These are phyloP conservation scores for Machimus atricapillus DNA, from an alignment of 2,888 invertebrate species.

Conservation along the genomic window DNA sequence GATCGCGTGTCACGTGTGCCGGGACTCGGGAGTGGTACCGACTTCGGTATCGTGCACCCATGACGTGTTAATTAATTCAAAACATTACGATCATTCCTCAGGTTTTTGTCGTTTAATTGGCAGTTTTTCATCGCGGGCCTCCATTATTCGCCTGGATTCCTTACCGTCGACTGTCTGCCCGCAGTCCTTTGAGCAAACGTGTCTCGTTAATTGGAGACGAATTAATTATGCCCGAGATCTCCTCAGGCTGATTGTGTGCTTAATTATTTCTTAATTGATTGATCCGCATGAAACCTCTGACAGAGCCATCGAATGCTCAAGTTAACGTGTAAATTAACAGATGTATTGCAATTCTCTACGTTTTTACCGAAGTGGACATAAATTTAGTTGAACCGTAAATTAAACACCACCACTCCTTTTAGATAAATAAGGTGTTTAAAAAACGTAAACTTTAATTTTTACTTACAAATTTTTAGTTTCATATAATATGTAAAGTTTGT, in stretches of 20 bases:
- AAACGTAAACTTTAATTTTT: too few relatives aligned
- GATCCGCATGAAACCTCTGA: not conserved
- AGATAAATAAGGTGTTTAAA: too few relatives aligned
- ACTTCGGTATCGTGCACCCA: not conserved
- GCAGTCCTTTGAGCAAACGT: not conserved
- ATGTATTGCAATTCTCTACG: not conserved
- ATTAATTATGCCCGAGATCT: conserved; percentile 27
- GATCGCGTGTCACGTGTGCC: not conserved
- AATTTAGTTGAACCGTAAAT: not conserved
- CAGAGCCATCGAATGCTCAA: not conserved
- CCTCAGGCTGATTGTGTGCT: not conserved
- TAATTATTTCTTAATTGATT: conserved; percentile 30
- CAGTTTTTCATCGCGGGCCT: conserved; percentile 29
- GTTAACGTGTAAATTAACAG: not conserved
- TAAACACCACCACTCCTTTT: not conserved
- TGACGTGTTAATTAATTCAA: conserved; percentile 42
- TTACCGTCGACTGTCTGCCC: not conserved
- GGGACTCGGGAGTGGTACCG: not conserved
- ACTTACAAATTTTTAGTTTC: too few relatives aligned
- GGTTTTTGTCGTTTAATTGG: conserved; percentile 40
- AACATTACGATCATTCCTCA: conserved; percentile 36
- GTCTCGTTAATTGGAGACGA: conserved; percentile 29
- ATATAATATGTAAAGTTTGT: too few relatives aligned
- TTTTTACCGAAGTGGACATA: not conserved
- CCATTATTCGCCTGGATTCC: not conserved